Evolutionary conservation across 2,113 vertebrate species (phyloP), one percentile per base, ranked within the genome.

Genomic region (Sakesphorus luctuosus): DNA sequence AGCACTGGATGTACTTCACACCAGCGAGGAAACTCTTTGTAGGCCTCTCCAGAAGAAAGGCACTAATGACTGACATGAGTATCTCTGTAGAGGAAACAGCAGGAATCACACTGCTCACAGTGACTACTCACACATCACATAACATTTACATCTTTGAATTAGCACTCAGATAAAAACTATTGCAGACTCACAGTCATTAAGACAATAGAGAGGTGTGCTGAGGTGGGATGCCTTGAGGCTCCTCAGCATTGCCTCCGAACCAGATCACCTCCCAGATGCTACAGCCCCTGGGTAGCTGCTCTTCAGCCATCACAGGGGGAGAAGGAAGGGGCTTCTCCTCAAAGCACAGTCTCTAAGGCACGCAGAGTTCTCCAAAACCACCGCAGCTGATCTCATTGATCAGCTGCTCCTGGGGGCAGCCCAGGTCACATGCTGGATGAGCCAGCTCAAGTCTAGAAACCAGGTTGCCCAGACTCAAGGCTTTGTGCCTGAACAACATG

Each of bases 1-100:
- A 59, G 43, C 47, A n/a, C 18, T 20, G 62, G n/a, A 58, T 0
- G 0, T 0, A 1, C 40, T 65, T 19, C 63, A 49, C 0, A 2
- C 6, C 50, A 43, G 36, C 4, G 35, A 52, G n/a, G 53, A 59
- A 65, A 21, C 9, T 43, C 29, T 33, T n/a, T 26, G 24, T 12
- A 20, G 46, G 25, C 18, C 25, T 74, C 50, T 35, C 28, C 65
- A 78, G 59, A 36, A 55, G 38, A 77, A 80, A 84, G 50, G n/a
- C 68, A 71, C n/a, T 31, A 16, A 49, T 33, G 18, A 72, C 3
- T 72, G 46, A 67, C 28, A 3, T 2, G 56, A 76, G 19, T 7
- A 20, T 68, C 38, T 59, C 38, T 75, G 25, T 3, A 61, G 59
- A 43, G 72, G 52, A 82, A 80, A 95, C 75, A 69, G 44, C 65